Evolutionary conservation across 2,113 vertebrate genomes (phyloP).

Genomic region (pig (Sus scrofa)): DNA sequence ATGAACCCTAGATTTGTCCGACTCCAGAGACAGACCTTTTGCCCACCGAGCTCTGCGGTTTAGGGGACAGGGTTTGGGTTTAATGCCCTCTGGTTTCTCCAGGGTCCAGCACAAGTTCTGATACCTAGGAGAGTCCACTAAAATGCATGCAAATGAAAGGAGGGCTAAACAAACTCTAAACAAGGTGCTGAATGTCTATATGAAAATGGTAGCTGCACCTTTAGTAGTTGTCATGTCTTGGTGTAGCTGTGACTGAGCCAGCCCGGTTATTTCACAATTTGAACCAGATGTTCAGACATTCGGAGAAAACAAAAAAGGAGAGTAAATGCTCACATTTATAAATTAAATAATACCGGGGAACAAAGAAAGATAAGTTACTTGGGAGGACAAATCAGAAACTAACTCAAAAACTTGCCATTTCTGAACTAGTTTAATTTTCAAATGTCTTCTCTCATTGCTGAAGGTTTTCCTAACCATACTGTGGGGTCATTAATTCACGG

Average conservation of each 20-base stretch:
- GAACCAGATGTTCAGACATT: background rate
- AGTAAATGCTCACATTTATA: background rate
- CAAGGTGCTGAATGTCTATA: background rate
- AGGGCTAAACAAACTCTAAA: background rate
- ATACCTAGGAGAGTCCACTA: background rate
- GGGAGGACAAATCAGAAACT: conserved; percentile 5
- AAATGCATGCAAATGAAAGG: background rate
- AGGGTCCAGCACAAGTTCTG: background rate
- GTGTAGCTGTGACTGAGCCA: background rate
- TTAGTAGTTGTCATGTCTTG: background rate
- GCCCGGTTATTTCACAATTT: background rate
- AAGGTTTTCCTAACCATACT: background rate
- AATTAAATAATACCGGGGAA: background rate
- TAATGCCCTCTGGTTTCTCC: background rate
- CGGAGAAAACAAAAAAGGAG: background rate
- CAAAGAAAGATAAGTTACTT: background rate
- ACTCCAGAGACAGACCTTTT: background rate
- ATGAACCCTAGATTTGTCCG: background rate
- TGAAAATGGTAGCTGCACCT: background rate
- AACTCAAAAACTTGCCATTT: background rate
- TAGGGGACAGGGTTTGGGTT: background rate
- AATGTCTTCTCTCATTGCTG: background rate
- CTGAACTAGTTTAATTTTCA: background rate
- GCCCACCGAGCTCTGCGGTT: background rate
- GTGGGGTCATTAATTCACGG: background rate